Evolutionary conservation across 2,888 invertebrate genomes (phyloP).

Genomic region (Coenonympha arcania): DNA sequence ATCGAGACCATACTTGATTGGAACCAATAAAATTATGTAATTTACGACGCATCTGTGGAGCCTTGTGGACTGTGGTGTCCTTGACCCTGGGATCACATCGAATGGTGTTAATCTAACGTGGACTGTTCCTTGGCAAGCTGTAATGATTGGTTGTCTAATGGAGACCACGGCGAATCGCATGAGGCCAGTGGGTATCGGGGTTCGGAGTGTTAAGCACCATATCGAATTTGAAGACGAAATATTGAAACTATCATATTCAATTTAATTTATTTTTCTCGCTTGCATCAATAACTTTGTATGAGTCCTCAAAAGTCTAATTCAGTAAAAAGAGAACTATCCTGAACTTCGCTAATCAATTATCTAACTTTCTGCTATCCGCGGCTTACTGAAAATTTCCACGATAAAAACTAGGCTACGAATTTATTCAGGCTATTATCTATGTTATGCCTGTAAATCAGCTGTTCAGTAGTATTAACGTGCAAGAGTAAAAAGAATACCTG

Average conservation of each 20-base stretch:
- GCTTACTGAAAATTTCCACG: no score
- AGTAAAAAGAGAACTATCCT: no score
- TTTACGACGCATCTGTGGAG: conserved; percentile 54
- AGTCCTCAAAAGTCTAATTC: no score
- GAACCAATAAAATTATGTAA: conserved; percentile 67
- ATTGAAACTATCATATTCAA: not conserved
- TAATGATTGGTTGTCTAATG: conserved; percentile 59
- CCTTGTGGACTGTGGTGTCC: conserved; percentile 47
- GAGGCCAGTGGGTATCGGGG: conserved; percentile 38
- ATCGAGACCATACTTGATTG: conserved; percentile 61
- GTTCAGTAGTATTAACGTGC: no score
- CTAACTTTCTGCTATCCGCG: no score
- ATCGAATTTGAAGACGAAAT: conserved; percentile 1
- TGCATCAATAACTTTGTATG: no score
- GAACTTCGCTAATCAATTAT: no score
- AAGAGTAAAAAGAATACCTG: no score
- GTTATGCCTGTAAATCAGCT: no score
- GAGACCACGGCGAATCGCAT: conserved; percentile 47
- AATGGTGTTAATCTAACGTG: conserved; percentile 56
- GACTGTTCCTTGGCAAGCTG: conserved; percentile 57
- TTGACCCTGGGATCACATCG: conserved; percentile 45
- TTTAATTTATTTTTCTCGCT: not conserved
- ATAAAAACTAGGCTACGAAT: no score
- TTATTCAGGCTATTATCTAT: no score
- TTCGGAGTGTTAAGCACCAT: conserved; percentile 13